Base-by-base conservation (phyloP, 2,888 invertebrate genomes). In the Lissocephala sabroskyi region DNA sequence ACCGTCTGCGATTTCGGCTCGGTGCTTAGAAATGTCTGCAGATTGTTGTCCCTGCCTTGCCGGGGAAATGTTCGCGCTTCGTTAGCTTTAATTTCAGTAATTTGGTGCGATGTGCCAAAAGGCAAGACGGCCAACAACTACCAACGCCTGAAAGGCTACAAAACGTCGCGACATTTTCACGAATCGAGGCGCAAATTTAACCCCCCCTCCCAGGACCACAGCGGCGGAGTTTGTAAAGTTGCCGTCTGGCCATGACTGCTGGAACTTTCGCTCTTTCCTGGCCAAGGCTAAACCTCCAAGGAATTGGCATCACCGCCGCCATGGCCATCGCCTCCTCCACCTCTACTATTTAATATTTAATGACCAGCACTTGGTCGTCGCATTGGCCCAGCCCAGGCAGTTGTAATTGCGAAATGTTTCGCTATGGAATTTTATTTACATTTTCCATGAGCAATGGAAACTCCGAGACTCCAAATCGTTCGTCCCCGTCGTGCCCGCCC, bases 41-140 rank as follows among this genome's bases (percentile, higher is more conserved):
- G 49, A 64, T 52, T 65, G 46, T 45, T 46, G 49, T 26, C 40
- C 14, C 35, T 35, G 17, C 41, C 41, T 36, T 45, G 48, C 37
- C 53, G 47, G 39, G 42, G 49, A 59, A 68, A 75, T 77, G 68
- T 80, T 79, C 67, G 66, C 74, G 79, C 79, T 79, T 79, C 79
- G 79, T 80, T 80, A 79, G 65, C 67, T 75, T 71, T 75, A 68
- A 77, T 77, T 77, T 71, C 61, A 56, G 68, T 68, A 68, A 77
- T 74, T 78, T 79, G 74, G 65, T 51, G 73, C 73, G 59, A 65
- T 59, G 59, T 62, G 51, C 56, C 59, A 55, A 57, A 56, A 47
- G 49, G 32, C 51, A 42, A 52, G 26, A 16, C 11, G n/a, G n/a
- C n/a, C n/a, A n/a, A n/a, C n/a, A n/a, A n/a, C n/a, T n/a, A n/a